Conservation (phyloP, 1,140 invertebrate genomes). For the Aphelenchoides fujianensis region DNA sequence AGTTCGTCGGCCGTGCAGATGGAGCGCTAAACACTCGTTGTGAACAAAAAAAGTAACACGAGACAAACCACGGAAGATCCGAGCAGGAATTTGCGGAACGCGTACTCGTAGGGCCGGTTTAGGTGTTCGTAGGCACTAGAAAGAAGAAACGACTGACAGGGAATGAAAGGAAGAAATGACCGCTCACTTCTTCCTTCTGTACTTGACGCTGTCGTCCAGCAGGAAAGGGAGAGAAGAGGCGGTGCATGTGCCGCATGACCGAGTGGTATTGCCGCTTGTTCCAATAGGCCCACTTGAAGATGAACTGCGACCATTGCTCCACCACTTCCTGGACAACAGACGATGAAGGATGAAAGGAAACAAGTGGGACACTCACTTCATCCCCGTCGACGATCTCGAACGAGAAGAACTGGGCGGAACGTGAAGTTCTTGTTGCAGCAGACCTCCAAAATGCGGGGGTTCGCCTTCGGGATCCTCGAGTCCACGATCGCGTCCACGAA, state of each 20-base stretch:
- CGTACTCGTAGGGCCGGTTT: neutral
- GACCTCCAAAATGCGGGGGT: neutral
- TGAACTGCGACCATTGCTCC: neutral
- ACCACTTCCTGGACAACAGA: conserved; percentile 2
- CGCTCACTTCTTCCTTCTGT: neutral
- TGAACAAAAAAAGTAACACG: neutral
- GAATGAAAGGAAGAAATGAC: conserved; percentile 2
- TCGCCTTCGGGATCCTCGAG: neutral
- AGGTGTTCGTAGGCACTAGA: conserved; percentile 11
- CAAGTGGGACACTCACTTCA: conserved; percentile 8
- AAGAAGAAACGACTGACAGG: neutral
- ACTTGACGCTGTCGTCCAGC: neutral
- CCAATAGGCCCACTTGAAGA: conserved; percentile 14
- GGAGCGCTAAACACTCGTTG: neutral
- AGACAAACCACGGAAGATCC: neutral
- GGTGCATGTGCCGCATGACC: conserved; percentile 6
- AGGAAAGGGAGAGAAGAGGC: neutral
- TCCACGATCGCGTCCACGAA: conserved; percentile 1
- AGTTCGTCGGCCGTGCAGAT: neutral
- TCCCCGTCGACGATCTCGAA: neutral
- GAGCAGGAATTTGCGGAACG: neutral
- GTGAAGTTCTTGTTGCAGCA: conserved; percentile 7
- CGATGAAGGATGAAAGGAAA: neutral
- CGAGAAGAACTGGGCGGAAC: neutral
- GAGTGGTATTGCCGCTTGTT: conserved; percentile 13